Evolutionary conservation across 2,888 invertebrate genomes (phyloP), one percentile per base, ranked within the genome.

Genomic region (Caenorhabditis virilis): DNA sequence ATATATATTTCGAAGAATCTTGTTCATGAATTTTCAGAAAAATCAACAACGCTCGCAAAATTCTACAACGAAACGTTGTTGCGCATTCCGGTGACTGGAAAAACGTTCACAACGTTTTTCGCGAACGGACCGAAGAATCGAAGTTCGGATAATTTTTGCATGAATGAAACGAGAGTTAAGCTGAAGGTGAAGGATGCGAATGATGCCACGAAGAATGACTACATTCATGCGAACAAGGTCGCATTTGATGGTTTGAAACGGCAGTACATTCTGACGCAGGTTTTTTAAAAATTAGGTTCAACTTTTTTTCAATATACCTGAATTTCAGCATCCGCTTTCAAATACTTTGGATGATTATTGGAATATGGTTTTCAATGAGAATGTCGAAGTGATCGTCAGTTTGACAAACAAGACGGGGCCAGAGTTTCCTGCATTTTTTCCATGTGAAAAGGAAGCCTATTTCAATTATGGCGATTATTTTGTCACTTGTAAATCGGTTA

Each of bases 211-310:
- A 9, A 15, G 23, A 26, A 45, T 15, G 43, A 45, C 15, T 45
- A 45, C 27, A 45, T 45, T 16, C 43, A 45, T 45, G 43, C 43
- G n/a, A 45, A 45, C 16, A 16, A 27, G 20, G 27, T 45, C 26
- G 27, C n/a, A 2, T 11, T 45, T 45, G 43, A 45, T 1, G 27
- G 27, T 27, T n/a, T 23, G 16, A 45, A 45, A 18, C 20, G 25
- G 15, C 13, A 13, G 4, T 45, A 45, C 15, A 45, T 45, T 27
- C 16, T 18, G 4, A 45, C 43, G 4, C 43, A 42, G 42, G 42
- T 42, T 25, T 2, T 11, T 42, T 23, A 25, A 13, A 23, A 23
- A 25, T 42, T 4, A 25, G 5, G 25, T 13, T 4, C 7, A 23
- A 5, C 6, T 25, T 4, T 4, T 42, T 11, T 25, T 42, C n/a